Base-by-base conservation (phyloP, 2,113 vertebrate species). In the Dolichotis patagonum region DNA sequence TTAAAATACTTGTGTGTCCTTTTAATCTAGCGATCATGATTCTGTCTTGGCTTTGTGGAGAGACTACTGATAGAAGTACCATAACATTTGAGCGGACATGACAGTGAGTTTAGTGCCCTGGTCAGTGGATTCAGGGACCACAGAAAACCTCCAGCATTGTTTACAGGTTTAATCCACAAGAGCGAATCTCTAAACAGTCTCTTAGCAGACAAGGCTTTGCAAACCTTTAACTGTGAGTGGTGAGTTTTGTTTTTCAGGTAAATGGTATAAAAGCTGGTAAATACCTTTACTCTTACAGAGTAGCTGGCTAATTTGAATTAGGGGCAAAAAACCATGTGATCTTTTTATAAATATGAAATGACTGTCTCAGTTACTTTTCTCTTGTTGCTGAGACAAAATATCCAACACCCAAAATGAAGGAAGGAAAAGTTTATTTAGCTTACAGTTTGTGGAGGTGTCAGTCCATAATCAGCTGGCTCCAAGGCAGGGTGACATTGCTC, bases 31-130 rank as follows among this genome's bases (percentile, higher is more conserved):
- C 92, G 69, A 16, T 87, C 63, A 56, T 56, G 41, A 22, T 63
- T 60, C 46, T 82, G 32, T 43, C 89, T 92, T 69, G 71, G 80
- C 75, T 95, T 90, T 93, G 30, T 91, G 88, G 62, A 94, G 41
- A 62, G 69, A 92, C 71, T 69, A 75, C 38, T 43, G 73, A n/a
- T 32, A 4, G 7, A 82, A 77, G 43, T 32, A 63, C 81, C 35
- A 6, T 24, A 60, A 43, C 22, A 43, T 41, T 43, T 69, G 30
- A 95, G 56, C 90, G 89, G 83, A 49, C 56, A 56, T 19, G 14
- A 7, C 17, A 54, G 56, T 78, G 54, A 69, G 67, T 90, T 32
- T 58, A 73, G 30, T 90, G 30, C 11, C 49, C 38, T 58, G 69
- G 32, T 85, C 20, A 22, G 24, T 56, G 38, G 13, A 85, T 5